Base-by-base conservation (phyloP, 37 sponge, comb jelly and placozoan species). In the Ephydatia muelleri region DNA sequence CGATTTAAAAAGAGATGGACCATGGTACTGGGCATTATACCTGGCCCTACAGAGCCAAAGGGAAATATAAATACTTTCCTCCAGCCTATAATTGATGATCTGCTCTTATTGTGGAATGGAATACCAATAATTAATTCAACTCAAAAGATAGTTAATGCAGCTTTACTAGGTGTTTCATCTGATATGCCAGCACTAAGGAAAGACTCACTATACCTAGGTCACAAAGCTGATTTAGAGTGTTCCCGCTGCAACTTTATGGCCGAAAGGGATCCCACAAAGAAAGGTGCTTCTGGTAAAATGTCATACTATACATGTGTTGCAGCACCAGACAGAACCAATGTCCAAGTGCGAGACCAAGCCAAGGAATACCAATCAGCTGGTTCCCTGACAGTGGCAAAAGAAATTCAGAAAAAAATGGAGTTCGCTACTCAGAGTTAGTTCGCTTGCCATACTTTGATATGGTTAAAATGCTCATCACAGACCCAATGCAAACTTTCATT, bases 401-500 rank as follows among this genome's bases (percentile, higher is more conserved):
- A 43, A 43, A 43, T 43, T 43, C 47, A 43, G 47, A 43, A 43
- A 43, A 82, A 57, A 29, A 78, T 82, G 91, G 91, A 38, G 39
- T 73, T 11, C 81, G 68, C 35, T 91, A 86, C 49, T 78, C 83
- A 21, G 74, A 78, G 31, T 80, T 91, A 29, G 34, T 85, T 14
- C 9, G 38, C 14, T 67, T 91, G 8, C 68, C 83, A 8, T 82
- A 85, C 75, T 82, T 86, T 86, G 80, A 91, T 49, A 71, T 79
- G 36, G 69, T 91, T 23, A 34, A 75, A 57, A 43, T 25, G 8
- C 86, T 76, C 66, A 70, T 74, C 22, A 82, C 86, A 57, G 91
- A 91, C 70, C 87, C 87, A 5, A 86, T 91, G 91, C 91, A 91
- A 34, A 83, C 78, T 36, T 34, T 90, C 49, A 81, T 84, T 28